Evolutionary conservation across 2,797 vertebrate genomes (phyloP), one percentile per base, ranked within the genome.

Genomic region (Corythornis leucogaster): DNA sequence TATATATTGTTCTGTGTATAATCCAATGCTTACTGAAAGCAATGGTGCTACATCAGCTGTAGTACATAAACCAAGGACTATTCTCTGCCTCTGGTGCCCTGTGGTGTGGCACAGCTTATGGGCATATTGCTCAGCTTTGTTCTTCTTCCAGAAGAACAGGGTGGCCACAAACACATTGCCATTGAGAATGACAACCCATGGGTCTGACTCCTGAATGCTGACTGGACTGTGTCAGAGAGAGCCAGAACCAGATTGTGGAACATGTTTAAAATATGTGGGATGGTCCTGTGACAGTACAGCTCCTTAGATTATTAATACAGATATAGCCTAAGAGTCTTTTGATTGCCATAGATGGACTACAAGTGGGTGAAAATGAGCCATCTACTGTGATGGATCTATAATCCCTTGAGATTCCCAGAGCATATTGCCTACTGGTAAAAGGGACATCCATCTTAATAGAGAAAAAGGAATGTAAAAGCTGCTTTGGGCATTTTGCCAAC

Each of bases 401-500:
- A 94, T 91, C 62, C 75, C 57, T 51, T 69, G 66, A 89, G 79
- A 92, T 88, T 93, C 54, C 70, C 45, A 79, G 45, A 87, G 22
- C 76, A 80, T 87, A 88, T 82, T 92, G 67, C 53, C 87, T 68
- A 87, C 9, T 0, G 4, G 90, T 75, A 87, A 88, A 92, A 95
- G 50, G 57, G 62, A 92, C 83, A 25, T 89, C 54, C 76, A 85
- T 86, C 42, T 92, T 78, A 80, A 89, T 80, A 80, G 78, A 94
- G 85, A 82, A 95, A 92, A 92, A 94, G 46, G 43, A 96, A 85
- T 91, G 91, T 78, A 59, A 87, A 93, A 95, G 78, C 83, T 90
- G 90, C 88, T 93, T 89, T 87, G 90, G 92, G 94, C 93, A 73
- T 69, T 82, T 90, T 96, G 90, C 95, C 95, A 95, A 84, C 66